Conservation (phyloP, 2,888 invertebrate species). For the Drosophila nr. fundita region DNA sequence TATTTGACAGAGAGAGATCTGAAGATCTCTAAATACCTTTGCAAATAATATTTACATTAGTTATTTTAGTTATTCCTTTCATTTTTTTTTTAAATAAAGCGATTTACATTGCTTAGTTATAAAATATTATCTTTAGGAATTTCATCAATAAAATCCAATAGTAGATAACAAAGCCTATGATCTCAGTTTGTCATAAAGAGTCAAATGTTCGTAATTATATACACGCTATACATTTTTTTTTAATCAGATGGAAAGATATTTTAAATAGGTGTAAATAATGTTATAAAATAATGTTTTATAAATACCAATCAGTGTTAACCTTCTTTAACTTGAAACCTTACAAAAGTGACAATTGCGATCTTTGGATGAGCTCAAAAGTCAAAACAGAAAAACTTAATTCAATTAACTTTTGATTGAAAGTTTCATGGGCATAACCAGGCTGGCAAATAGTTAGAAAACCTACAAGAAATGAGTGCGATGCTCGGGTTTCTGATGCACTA, state of each 20-base stretch:
- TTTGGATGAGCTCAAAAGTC: neutral
- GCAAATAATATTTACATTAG: neutral
- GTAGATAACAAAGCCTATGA: neutral
- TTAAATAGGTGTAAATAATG: no score
- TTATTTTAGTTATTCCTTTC: neutral
- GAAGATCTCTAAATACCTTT: neutral
- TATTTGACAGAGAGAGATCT: neutral
- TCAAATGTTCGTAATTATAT: neutral
- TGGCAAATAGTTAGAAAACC: neutral
- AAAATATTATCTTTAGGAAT: neutral
- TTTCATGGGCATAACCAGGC: neutral
- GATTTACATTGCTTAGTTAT: neutral
- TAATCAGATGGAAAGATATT: neutral
- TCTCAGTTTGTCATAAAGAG: neutral
- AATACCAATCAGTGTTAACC: neutral
- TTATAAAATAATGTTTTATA: neutral
- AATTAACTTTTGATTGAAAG: neutral
- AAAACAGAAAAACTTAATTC: neutral
- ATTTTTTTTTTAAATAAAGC: neutral
- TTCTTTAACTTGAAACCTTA: neutral
- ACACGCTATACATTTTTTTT: neutral
- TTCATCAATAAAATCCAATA: neutral
- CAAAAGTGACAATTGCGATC: neutral
- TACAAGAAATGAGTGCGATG: neutral
- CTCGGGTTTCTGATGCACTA: neutral